Percentiles rank a stretch among this genome's conserved stretches.
Conservation (phyloP, 2,888 invertebrate species). For the Lasioglossum calceatum region DNA sequence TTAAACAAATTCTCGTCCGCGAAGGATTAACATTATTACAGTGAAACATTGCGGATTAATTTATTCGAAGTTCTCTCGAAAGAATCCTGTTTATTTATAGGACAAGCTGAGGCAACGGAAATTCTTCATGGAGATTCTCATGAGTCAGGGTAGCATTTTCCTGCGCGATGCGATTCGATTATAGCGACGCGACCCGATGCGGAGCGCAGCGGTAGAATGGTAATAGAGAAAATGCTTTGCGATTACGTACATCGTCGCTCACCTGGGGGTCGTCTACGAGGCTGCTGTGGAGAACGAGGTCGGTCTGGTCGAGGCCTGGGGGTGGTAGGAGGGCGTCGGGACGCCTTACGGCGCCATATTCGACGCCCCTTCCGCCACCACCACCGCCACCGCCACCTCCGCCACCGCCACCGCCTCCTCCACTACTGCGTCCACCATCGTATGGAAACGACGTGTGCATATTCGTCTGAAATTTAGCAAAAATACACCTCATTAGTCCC, state of each 20-base stretch:
- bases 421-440: conserved; percentile 84
- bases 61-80: neutral
- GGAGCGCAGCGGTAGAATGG: conserved; percentile 38
- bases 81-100: neutral
- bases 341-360: conserved; percentile 82
- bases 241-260: conserved; percentile 84
- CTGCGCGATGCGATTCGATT: neutral
- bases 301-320: conserved; percentile 83
- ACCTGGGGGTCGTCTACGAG: conserved; percentile 84
- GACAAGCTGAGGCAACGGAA: neutral
- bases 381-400: conserved; percentile 80
- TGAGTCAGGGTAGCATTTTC: conserved; percentile 1
- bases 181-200: neutral
- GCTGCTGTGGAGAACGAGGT: conserved; percentile 83
- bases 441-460: conserved; percentile 86
- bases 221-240: conserved; percentile 75
- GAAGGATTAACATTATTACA: neutral
- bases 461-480: conserved; percentile 83
- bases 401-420: conserved; percentile 78
- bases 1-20: neutral
- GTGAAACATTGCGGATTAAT: neutral
- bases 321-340: conserved; percentile 83
- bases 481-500: neutral
- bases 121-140: neutral
- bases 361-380: conserved; percentile 77